A percentile compares a stretch with the other conserved stretches of the same genome.
Evolutionary conservation across 2,797 vertebrate species (phyloP).

Genomic region (Pempheris klunzingeri): DNA sequence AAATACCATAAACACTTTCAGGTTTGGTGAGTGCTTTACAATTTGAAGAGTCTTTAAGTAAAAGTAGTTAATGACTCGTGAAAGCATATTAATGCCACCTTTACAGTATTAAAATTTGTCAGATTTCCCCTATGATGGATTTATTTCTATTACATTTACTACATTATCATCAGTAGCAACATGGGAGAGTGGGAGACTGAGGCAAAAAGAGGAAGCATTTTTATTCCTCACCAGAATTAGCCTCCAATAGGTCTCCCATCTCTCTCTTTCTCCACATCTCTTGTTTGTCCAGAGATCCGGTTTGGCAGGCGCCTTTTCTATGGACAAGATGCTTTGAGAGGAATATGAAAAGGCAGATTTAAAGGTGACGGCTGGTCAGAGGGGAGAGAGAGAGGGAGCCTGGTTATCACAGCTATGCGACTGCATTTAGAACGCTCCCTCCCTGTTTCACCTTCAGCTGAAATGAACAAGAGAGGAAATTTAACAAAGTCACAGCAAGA

Average conservation of each 20-base stretch:
- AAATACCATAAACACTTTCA: slow-evolving; percentile 32
- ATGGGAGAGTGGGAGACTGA: slow-evolving; percentile 72
- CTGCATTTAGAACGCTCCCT: slow-evolving; percentile 79
- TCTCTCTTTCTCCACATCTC: slow-evolving; percentile 78
- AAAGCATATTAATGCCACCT: neutral
- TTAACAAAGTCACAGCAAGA: slow-evolving; percentile 78
- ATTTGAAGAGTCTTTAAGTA: neutral
- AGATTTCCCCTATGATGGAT: neutral
- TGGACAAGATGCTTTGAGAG: slow-evolving; percentile 99
- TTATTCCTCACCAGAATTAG: slow-evolving; percentile 86
- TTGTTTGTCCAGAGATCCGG: slow-evolving; percentile 97
- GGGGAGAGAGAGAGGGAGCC: slow-evolving; percentile 71
- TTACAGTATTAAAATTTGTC: neutral
- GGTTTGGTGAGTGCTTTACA: slow-evolving; percentile 30
- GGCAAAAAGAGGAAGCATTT: slow-evolving; percentile 85
- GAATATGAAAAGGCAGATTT: slow-evolving; percentile 99
- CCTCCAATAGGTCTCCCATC: slow-evolving; percentile 91
- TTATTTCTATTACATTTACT: neutral
- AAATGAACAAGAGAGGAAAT: slow-evolving; percentile 77
- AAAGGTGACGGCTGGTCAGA: slow-evolving; percentile 99
- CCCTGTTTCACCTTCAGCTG: slow-evolving; percentile 71
- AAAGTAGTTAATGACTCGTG: neutral
- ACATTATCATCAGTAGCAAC: neutral
- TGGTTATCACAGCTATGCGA: slow-evolving; percentile 80
- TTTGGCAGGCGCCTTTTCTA: slow-evolving; percentile 97